Evolutionary conservation across 2,888 invertebrate species (phyloP), one percentile per base, ranked within the genome.

Genomic region (Notodonta dromedarius): DNA sequence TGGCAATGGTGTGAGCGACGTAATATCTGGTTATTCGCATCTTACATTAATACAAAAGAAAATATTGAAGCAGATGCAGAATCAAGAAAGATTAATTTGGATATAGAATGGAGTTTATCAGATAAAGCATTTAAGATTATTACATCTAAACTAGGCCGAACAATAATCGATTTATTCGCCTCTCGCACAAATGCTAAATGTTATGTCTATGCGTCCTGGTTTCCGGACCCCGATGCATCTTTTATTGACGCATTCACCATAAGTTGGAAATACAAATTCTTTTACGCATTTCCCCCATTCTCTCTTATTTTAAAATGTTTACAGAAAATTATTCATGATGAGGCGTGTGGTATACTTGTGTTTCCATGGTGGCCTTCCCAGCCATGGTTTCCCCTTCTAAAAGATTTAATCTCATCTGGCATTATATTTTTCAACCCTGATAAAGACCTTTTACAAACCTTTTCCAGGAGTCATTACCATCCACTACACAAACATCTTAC

Each of bases 331-430:
- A 64, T 63, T 11, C 46, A 11, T 3, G 65, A 67, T 4, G 44
- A 57, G 57, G 63, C 65, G 3, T 56, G 12, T 6, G 67, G 63
- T 5, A 63, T 67, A 11, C 4, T 70, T 12, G 60, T 70, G 1
- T 60, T 67, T 24, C 67, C 67, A 0, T 50, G 51, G n/a, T 70
- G 67, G 67, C 61, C 67, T 2, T 35, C 58, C 1, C 70, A 67
- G 55, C 55, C 67, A 13, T 70, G 67, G 65, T 67, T 57, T 16
- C 67, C 63, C 5, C 46, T 64, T 0, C 16, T 61, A 2, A 57
- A 54, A 51, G 57, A 7, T 40, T 35, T 64, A 32, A 2, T 52
- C 0, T 1, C 2, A 1, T 52, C 52, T 3, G 32, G 32, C 4
- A 52, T 12, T 11, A 1, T 51, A 7, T 32, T 4, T 4, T 12